Conservation (phyloP, 2,113 vertebrate species). For the Rana temporaria region DNA sequence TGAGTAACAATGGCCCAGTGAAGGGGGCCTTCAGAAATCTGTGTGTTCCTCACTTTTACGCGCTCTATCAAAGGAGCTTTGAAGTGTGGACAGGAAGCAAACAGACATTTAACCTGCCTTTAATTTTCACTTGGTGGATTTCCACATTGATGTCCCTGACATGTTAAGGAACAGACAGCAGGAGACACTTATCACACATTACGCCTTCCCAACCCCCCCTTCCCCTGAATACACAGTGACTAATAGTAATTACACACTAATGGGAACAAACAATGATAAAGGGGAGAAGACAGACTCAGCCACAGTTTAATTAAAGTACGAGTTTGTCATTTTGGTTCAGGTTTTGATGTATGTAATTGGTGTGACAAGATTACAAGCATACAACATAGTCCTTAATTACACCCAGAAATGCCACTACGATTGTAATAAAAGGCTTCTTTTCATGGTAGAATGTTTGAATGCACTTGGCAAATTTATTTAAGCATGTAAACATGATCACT, state of each 20-base stretch:
- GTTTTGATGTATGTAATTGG: not conserved
- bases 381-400: no score
- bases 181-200: slow-evolving; percentile 16
- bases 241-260: slow-evolving; percentile 18
- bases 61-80: slow-evolving; percentile 19
- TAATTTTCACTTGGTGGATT: slow-evolving; percentile 3
- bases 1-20: slow-evolving; percentile 11
- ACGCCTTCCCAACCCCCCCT: not conserved
- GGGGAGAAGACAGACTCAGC: not conserved
- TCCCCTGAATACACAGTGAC: not conserved
- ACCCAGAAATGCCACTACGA: no score
- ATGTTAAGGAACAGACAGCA: not conserved
- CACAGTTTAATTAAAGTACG: not conserved
- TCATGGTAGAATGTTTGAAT: no score
- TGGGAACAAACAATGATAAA: not conserved
- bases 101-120: slow-evolving; percentile 39
- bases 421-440: no score
- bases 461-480: no score
- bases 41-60: slow-evolving; percentile 18
- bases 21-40: not conserved
- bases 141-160: not conserved
- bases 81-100: slow-evolving; percentile 41
- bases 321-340: not conserved
- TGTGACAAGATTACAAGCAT: not conserved
- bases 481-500: no score